These are phyloP conservation scores for Leptoteleia sp. DNA, from an alignment of 1,140 invertebrate genomes.

Conservation along the genomic window DNA sequence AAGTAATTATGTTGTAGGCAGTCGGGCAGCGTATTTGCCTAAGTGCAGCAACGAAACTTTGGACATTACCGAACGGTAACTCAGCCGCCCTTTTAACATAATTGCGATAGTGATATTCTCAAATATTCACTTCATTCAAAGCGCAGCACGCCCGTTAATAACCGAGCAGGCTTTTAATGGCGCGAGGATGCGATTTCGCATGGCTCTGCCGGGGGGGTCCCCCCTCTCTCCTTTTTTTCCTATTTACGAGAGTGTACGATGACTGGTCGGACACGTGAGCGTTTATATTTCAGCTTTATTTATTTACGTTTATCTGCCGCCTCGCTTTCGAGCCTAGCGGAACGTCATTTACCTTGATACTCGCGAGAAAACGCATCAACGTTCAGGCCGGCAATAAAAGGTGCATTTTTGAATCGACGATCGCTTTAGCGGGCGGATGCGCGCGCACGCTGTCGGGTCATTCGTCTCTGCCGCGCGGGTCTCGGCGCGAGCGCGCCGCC, in stretches of 20 bases:
- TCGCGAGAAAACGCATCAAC: constrained; percentile 49
- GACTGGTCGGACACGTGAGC: constrained; percentile 41
- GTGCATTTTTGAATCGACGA: constrained; percentile 43
- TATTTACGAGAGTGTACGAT: constrained; percentile 31
- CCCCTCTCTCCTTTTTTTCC: constrained; percentile 17
- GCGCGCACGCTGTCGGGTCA: constrained; percentile 12
- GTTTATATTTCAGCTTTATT: constrained; percentile 63
- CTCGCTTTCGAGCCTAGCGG: constrained; percentile 40
- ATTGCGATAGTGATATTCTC: constrained; percentile 51
- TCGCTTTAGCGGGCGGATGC: constrained; percentile 31
- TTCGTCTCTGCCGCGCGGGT: constrained; percentile 19
- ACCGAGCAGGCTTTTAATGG: constrained; percentile 60
- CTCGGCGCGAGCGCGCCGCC: constrained; percentile 16
- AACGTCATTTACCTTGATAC: constrained; percentile 60
- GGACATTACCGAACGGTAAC: constrained; percentile 18
- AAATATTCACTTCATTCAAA: constrained; percentile 48
- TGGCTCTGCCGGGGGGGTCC: constrained; percentile 40
- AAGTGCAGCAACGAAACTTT: constrained; percentile 34
- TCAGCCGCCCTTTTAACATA: constrained; percentile 42
- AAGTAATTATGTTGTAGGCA: constrained; percentile 22
- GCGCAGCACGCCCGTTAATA: constrained; percentile 49
- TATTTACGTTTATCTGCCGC: constrained; percentile 59
- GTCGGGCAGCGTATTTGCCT: constrained; percentile 21
- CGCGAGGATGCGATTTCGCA: constrained; percentile 35
- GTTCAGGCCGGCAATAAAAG: constrained; percentile 28